Base-by-base conservation (phyloP, 2,113 vertebrate species). In the Epinephelus lanceolatus region DNA sequence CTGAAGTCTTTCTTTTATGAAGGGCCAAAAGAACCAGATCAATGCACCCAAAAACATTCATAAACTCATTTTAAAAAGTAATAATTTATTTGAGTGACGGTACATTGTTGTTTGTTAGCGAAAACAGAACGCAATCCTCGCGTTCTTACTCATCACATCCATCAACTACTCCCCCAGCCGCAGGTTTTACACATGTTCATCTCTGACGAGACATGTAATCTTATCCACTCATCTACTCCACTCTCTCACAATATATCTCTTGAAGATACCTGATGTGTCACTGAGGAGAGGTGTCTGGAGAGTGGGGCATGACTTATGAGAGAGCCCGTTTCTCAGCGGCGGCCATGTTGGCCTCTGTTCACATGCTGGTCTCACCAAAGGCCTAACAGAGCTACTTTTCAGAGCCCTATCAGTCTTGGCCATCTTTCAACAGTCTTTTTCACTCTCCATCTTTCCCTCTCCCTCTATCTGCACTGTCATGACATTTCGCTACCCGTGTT, bases 321-420 rank as follows among this genome's bases (percentile, higher is more conserved):
- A 63, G 81, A 63, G 76, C 52, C 47, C 21, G 3, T 42, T 75
- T 76, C 51, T 86, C 45, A 74, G 61, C 17, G 15, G 80, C 40
- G 10, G 61, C 78, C 83, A 86, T 81, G 74, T 82, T 80, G 40
- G 45, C 59, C 74, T 80, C 71, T 61, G 83, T 87, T 93, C 91
- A 90, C 84, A 93, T 83, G 82, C 84, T 70, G 40, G 66, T 72
- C 81, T 55, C 76, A 78, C 69, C 42, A 66, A 86, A 85, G 55
- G 62, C 84, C 70, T 60, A 86, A 93, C 89, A 89, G 83, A 85
- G 85, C 85, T 90, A 92, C 88, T 89, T 91, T 90, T 93, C 87
- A 88, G 71, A 84, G 37, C 71, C 0, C 72, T 92, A 94, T 95
- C 94, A 79, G 51, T 59, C 33, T 86, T 94, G 94, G 94, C 85